These are phyloP conservation scores for Marmota monax DNA, from an alignment of 2,113 vertebrate genomes.

Conservation along the genomic window DNA sequence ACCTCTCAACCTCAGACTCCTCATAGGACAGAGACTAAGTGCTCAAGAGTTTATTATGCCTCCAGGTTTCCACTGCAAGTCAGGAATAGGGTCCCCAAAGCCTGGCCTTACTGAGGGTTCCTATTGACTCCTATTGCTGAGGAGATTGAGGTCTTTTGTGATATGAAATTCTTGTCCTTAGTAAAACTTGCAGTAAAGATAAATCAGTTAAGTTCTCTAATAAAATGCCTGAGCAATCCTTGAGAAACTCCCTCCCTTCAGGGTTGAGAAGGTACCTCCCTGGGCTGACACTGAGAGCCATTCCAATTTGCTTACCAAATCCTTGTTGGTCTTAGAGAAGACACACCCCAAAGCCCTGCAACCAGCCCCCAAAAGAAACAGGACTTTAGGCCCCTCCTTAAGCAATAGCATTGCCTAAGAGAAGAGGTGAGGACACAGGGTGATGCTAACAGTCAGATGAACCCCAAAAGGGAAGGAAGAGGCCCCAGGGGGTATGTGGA, in stretches of 20 bases:
- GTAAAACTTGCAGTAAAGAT: not conserved
- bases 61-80: not conserved
- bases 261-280: not conserved
- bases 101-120: not conserved
- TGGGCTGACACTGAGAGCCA: not conserved
- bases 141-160: not conserved
- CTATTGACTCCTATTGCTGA: not conserved
- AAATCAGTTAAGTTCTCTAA: not conserved
- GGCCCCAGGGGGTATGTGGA: not conserved
- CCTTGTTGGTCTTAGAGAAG: not conserved
- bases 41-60: not conserved
- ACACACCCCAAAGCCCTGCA: not conserved
- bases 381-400: not conserved
- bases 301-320: not conserved
- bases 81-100: not conserved
- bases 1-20: not conserved
- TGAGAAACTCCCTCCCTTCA: not conserved
- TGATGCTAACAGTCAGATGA: not conserved
- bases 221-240: not conserved
- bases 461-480: slow-evolving; percentile 59
- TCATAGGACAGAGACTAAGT: not conserved
- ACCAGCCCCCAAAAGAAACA: not conserved
- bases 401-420: slow-evolving; percentile 75
- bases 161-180: not conserved
- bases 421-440: slow-evolving; percentile 13